phyloP scores from a whole-genome alignment of 2,888 invertebrate species.

The Anoplius nigerrimus region DNA sequence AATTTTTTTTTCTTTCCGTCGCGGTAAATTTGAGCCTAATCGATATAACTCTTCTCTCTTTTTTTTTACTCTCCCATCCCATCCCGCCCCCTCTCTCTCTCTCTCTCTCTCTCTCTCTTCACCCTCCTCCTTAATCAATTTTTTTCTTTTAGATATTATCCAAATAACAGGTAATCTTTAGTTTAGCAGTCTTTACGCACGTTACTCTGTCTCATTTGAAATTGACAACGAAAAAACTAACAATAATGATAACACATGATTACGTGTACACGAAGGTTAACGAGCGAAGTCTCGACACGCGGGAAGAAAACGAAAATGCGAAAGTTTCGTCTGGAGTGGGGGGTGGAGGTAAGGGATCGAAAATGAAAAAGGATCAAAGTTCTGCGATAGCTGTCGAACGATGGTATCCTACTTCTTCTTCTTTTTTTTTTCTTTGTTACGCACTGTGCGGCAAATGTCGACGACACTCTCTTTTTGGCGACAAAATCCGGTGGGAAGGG shows the following conservation, averaged over 20 bases:
- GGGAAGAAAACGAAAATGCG: conserved; percentile 45
- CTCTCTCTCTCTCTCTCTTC: too few species aligned
- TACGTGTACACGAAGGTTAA: conserved; percentile 62
- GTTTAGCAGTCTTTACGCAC: conserved; percentile 62
- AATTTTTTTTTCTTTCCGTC: background rate
- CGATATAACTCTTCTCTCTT: conserved; percentile 47
- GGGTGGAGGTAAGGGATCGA: conserved; percentile 6
- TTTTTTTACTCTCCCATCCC: background rate
- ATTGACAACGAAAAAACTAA: conserved; percentile 58
- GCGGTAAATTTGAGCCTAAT: conserved; percentile 54
- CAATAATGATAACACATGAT: conserved; percentile 63
- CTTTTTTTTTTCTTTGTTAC: too few species aligned
- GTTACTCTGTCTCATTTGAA: conserved; percentile 49
- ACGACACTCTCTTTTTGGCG: too few species aligned
- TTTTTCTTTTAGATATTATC: conserved; percentile 49
- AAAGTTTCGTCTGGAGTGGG: too few species aligned
- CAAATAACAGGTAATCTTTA: conserved; percentile 61
- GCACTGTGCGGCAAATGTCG: too few species aligned
- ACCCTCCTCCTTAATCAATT: too few species aligned
- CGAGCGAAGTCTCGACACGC: conserved; percentile 48
- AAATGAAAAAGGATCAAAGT: too few species aligned
- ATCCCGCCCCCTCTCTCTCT: too few species aligned
- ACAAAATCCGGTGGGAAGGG: too few species aligned
- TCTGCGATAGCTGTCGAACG: too few species aligned
- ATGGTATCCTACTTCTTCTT: too few species aligned